Conservation (phyloP, 2,113 vertebrate genomes). For the Sphaerodactylus townsendi region DNA sequence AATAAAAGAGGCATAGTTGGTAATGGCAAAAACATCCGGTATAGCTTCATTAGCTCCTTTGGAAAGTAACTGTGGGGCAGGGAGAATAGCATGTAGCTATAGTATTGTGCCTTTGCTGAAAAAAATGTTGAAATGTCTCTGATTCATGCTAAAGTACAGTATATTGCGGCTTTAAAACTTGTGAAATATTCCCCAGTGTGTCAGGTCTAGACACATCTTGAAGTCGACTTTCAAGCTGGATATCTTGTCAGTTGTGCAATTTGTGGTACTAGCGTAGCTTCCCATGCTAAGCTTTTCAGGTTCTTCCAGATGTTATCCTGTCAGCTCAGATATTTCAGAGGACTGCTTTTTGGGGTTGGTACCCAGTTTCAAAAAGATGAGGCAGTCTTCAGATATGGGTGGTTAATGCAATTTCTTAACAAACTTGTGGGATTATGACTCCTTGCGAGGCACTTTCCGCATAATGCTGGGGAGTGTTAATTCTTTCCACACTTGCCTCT, state of each 20-base stretch:
- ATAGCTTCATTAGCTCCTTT: too few species aligned
- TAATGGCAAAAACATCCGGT: too few species aligned
- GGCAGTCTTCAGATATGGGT: background rate
- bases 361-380: conserved; percentile 1
- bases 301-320: conserved; percentile 46
- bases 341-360: conserved; percentile 9
- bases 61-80: too few species aligned
- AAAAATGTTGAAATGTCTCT: background rate
- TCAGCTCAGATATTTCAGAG: conserved; percentile 17
- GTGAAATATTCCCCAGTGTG: background rate
- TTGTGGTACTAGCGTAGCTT: background rate
- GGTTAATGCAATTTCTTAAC: conserved; percentile 30
- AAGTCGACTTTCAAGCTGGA: conserved; percentile 8
- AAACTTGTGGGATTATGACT: conserved; percentile 3
- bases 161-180: background rate
- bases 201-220: background rate
- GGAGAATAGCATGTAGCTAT: background rate
- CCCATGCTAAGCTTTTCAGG: background rate
- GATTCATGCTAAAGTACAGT: background rate
- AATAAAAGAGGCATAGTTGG: too few species aligned
- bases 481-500: background rate
- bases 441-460: conserved; percentile 9
- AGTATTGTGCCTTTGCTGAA: background rate
- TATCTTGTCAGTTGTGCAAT: background rate
- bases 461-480: background rate